These are phyloP conservation scores for Acanthurus tractus DNA, from an alignment of 2,797 vertebrate species.

Conservation along the genomic window DNA sequence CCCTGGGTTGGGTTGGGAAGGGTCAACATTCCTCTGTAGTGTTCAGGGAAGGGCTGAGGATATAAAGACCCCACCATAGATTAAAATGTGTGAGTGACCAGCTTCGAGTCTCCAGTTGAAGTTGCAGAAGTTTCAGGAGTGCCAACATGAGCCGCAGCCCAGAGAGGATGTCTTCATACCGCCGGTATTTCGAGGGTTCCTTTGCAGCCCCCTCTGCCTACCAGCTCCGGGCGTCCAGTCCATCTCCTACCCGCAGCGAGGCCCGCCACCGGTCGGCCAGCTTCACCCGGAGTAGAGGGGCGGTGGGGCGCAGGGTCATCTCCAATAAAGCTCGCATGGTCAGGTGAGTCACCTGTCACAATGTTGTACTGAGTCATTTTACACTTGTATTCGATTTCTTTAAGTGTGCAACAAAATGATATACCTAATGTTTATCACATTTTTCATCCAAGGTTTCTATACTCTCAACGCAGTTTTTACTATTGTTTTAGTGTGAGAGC, in stretches of 20 bases:
- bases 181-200: conserved; percentile 82
- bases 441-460: too few species aligned
- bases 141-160: conserved; percentile 84
- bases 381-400: neutral
- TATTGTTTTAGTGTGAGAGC: too few species aligned
- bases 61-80: conserved; percentile 72
- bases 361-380: neutral
- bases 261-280: conserved; percentile 80
- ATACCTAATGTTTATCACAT: too few species aligned
- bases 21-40: conserved; percentile 81
- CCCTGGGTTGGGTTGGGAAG: conserved; percentile 62
- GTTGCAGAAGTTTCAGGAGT: conserved; percentile 19
- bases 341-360: conserved; percentile 67
- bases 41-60: conserved; percentile 57
- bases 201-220: conserved; percentile 37
- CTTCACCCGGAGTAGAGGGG: conserved; percentile 64
- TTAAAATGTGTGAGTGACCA: conserved; percentile 19
- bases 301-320: conserved; percentile 65
- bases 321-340: conserved; percentile 72
- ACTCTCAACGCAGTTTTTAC: too few species aligned
- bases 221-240: conserved; percentile 78
- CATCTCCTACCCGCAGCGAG: conserved; percentile 77
- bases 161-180: conserved; percentile 87
- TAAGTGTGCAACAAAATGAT: neutral
- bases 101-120: conserved; percentile 32